Evolutionary conservation across 2,888 invertebrate species (phyloP).

Genomic region (Incurvaria masculella): DNA sequence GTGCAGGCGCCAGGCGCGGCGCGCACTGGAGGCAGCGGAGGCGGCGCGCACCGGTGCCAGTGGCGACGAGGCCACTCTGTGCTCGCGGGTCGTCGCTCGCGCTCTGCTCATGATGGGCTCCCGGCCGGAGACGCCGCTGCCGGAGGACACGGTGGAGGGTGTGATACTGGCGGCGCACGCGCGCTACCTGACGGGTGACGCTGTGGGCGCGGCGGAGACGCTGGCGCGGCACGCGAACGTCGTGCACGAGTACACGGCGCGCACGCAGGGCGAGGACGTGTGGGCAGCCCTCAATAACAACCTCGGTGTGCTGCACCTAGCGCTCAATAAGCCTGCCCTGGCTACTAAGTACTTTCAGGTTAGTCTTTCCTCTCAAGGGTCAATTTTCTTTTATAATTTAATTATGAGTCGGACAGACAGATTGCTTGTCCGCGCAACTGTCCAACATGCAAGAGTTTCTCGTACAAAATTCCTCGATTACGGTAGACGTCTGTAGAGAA

Average conservation of each 20-base stretch:
- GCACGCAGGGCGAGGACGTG: constrained; percentile 45
- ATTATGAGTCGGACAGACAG: too few relatives aligned
- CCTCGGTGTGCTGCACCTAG: constrained; percentile 76
- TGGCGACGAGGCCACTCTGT: not conserved
- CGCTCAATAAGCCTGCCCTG: constrained; percentile 76
- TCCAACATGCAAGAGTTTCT: too few relatives aligned
- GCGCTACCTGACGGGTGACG: constrained; percentile 41
- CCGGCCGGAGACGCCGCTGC: not conserved
- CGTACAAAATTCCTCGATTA: too few relatives aligned
- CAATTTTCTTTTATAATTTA: too few relatives aligned
- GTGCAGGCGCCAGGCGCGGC: constrained; percentile 43
- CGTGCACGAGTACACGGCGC: constrained; percentile 38
- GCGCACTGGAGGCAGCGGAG: constrained; percentile 38
- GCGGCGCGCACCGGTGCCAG: constrained; percentile 9
- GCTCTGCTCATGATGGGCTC: not conserved
- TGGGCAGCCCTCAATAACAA: constrained; percentile 71
- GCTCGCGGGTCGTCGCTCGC: not conserved
- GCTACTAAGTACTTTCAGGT: constrained; percentile 74
- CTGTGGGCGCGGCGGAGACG: constrained; percentile 37
- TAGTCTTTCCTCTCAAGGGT: constrained; percentile 75
- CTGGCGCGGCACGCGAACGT: constrained; percentile 37
- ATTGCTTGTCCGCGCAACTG: too few relatives aligned
- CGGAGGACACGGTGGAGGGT: constrained; percentile 33
- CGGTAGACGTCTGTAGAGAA: too few relatives aligned
- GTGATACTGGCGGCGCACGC: constrained; percentile 45